Conservation (phyloP, 2,113 vertebrate species). For the Odocoileus hemionus region DNA sequence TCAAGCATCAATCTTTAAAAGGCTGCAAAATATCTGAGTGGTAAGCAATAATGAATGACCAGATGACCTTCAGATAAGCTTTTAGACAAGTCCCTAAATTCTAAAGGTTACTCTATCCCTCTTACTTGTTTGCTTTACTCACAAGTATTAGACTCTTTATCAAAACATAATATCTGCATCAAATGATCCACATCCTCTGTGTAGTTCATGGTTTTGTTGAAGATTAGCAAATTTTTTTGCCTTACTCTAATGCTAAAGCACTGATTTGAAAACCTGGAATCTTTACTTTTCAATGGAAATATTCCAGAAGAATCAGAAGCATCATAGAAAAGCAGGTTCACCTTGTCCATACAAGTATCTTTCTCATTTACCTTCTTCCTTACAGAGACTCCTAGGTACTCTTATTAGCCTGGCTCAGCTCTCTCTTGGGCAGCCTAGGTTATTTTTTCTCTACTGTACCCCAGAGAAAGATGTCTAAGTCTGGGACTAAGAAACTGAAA, state of each 20-base stretch:
- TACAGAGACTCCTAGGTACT: accelerated
- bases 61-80: not conserved
- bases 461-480: not conserved
- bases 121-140: not conserved
- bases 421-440: not conserved
- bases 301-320: not conserved
- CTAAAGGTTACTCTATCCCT: not conserved
- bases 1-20: not conserved
- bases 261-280: not conserved
- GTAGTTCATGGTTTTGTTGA: not conserved
- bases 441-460: not conserved
- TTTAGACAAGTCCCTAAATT: not conserved
- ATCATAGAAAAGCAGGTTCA: not conserved
- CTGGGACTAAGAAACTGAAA: not conserved
- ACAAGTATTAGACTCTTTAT: not conserved
- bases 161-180: not conserved
- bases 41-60: not conserved
- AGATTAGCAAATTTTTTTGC: not conserved
- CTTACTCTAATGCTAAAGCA: not conserved
- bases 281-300: not conserved
- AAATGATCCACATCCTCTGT: not conserved
- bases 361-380: not conserved
- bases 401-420: not conserved
- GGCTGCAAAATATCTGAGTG: not conserved
- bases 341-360: not conserved